Base-by-base conservation (phyloP, 1,140 invertebrate genomes). In the Drosophila rhopaloa region DNA sequence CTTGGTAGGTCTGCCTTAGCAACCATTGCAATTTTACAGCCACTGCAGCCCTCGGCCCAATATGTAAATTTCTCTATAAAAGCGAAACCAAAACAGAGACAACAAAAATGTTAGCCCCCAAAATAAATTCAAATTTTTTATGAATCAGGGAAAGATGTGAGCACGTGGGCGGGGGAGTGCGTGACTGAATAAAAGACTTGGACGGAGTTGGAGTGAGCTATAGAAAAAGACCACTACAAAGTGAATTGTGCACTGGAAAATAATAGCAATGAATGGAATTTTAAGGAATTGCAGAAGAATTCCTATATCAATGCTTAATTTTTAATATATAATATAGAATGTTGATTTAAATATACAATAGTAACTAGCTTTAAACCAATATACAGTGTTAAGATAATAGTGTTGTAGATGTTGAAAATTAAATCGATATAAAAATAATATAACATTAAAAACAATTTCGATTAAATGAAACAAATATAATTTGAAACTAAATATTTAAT, bases 41-140 rank as follows among this genome's bases (percentile, higher is more conserved):
- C 50, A 29, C 63, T 62, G 50, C 61, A 47, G 65, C 55, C 70
- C 76, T 65, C 57, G 38, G 53, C 54, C 9, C 61, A 67, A 71
- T 85, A 85, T 88, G 79, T 76, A 88, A 85, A 88, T 85, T 75
- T 67, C 57, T 24, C 14, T 16, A 59, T 46, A 62, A 66, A 66
- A 68, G 29, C 60, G 29, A 35, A 41, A 70, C 63, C 51, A 71
- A 71, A 71, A 70, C 43, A 68, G 50, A 70, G 37, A 35, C 67
- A 47, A 82, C 58, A 73, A 68, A 48, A 65, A 77, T 67, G 47
- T 81, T 71, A 80, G 51, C 43, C 65, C 38, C 53, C 53, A 53
- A 82, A 72, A 88, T 85, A 86, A 82, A 82, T 82, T 81, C 79
- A 81, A 71, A 85, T 71, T 79, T 86, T 85, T 86, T 85, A 85